These are phyloP conservation scores for Eonycteris spelaea DNA, from an alignment of 2,113 vertebrate species.

Conservation along the genomic window DNA sequence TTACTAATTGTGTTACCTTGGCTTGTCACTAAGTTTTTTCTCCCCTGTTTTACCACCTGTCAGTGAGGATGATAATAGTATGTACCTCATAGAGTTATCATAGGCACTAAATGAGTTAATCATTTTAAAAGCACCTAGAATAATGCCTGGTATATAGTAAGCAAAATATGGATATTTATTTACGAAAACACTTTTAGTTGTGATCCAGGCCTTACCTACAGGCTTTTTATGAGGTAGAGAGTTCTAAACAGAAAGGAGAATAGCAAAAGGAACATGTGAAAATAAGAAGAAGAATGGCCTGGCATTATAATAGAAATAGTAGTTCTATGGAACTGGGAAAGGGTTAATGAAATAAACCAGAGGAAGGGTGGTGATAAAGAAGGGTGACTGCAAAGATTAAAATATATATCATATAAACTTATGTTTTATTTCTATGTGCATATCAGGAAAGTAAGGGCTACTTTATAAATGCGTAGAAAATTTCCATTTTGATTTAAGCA, in stretches of 20 bases:
- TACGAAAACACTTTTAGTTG: not conserved
- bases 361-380: not conserved
- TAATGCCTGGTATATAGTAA: not conserved
- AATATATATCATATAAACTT: not conserved
- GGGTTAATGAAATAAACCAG: not conserved
- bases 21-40: not conserved
- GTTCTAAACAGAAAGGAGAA: not conserved
- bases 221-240: not conserved
- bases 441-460: not conserved
- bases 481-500: constrained; percentile 50
- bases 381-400: not conserved
- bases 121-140: not conserved
- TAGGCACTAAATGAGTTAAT: not conserved
- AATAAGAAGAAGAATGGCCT: not conserved
- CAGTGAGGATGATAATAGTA: not conserved
- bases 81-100: not conserved
- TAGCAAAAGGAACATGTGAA: not conserved
- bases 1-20: not conserved
- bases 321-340: not conserved
- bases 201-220: not conserved
- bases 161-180: not conserved
- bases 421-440: not conserved
- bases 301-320: not conserved
- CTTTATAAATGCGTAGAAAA: constrained; percentile 22
- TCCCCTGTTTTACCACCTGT: not conserved